phyloP scores from a whole-genome alignment of 2,797 vertebrate species.

The Tapera naevia region DNA sequence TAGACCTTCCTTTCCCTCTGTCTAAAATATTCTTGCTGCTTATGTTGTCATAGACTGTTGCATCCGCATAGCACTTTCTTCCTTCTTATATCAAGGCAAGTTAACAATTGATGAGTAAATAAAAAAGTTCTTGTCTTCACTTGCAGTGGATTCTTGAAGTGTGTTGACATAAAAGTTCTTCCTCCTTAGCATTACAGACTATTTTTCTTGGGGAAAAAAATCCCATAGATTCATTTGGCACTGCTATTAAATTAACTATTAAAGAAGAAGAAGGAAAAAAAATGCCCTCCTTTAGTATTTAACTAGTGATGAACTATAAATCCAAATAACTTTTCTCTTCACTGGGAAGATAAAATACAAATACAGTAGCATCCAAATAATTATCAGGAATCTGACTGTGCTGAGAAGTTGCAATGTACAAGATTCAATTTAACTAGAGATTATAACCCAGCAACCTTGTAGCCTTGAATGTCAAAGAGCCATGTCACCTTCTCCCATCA shows the following conservation, averaged over 20 bases:
- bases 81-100: not conserved
- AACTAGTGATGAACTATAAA: constrained; percentile 58
- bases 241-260: constrained; percentile 15
- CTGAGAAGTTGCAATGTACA: constrained; percentile 62
- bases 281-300: constrained; percentile 43
- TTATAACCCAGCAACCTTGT: constrained; percentile 66
- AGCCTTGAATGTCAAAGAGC: constrained; percentile 73
- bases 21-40: not conserved
- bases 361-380: constrained; percentile 68
- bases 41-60: not conserved
- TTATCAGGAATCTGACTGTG: constrained; percentile 58
- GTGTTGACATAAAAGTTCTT: not conserved
- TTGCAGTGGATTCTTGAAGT: not conserved
- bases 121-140: not conserved
- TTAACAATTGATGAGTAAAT: not conserved
- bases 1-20: not conserved
- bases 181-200: not conserved
- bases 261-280: not conserved
- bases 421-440: constrained; percentile 77
- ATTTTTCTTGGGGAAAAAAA: not conserved
- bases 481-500: constrained; percentile 70
- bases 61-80: not conserved
- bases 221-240: constrained; percentile 25
- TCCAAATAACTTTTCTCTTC: constrained; percentile 28
- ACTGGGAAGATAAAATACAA: constrained; percentile 67